Conservation (phyloP, 2,797 vertebrate species). For the Anguilla obscura region DNA sequence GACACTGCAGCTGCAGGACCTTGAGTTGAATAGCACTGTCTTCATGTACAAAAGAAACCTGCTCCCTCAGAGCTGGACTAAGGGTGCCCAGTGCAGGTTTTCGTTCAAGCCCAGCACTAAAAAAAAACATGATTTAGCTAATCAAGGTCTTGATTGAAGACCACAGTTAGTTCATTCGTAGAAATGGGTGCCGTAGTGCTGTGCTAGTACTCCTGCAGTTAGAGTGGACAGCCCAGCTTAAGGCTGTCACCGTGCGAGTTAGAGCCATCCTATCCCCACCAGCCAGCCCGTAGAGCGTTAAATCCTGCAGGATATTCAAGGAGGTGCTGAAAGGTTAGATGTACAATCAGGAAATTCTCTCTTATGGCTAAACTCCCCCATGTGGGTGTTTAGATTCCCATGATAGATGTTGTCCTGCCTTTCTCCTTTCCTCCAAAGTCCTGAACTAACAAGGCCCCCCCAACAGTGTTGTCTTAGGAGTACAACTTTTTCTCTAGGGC, state of each 20-base stretch:
- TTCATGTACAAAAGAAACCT: too few species aligned
- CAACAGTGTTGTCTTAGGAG: constrained; percentile 40
- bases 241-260: background rate
- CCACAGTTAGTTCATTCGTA: background rate
- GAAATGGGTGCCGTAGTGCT: background rate
- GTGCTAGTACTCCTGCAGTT: background rate
- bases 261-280: constrained; percentile 39
- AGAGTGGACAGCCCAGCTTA: background rate
- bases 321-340: constrained; percentile 68
- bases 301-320: constrained; percentile 47
- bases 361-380: constrained; percentile 56
- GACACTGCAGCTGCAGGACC: too few species aligned
- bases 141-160: background rate
- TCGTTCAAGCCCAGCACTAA: background rate
- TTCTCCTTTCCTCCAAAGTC: constrained; percentile 59
- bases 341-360: constrained; percentile 68
- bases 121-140: background rate
- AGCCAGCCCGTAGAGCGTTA: constrained; percentile 41
- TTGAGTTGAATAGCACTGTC: too few species aligned
- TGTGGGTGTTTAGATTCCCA: constrained; percentile 50
- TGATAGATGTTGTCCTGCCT: constrained; percentile 57
- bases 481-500: constrained; percentile 48
- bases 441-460: constrained; percentile 50
- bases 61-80: too few species aligned
- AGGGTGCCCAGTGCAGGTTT: background rate